Percentiles rank a stretch among this genome's conserved stretches.
phyloP scores from a whole-genome alignment of 2,888 invertebrate species.

The Sisyra nigra region DNA sequence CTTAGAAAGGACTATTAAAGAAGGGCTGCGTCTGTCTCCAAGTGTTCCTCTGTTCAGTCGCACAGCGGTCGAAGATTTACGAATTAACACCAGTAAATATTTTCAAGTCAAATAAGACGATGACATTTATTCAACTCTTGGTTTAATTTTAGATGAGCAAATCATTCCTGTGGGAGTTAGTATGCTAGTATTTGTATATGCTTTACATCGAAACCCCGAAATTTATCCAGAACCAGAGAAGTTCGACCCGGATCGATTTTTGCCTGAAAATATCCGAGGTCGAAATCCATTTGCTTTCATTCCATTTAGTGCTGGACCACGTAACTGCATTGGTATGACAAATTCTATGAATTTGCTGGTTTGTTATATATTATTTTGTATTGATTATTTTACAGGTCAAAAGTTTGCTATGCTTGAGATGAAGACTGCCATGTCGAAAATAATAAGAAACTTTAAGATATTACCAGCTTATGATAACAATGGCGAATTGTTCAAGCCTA shows the following conservation, averaged over 20 bases:
- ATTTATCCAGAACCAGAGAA: neutral
- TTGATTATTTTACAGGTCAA: neutral
- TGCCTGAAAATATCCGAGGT: slow-evolving; percentile 1
- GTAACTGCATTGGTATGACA: slow-evolving; percentile 8
- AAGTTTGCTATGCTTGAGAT: slow-evolving; percentile 1
- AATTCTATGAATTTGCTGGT: too few relatives aligned
- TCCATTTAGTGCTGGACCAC: slow-evolving; percentile 13
- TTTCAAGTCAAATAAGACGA: too few relatives aligned
- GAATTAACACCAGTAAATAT: neutral
- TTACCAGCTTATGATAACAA: slow-evolving; percentile 1
- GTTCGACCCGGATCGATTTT: slow-evolving; percentile 3
- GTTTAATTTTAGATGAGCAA: too few relatives aligned
- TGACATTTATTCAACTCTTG: too few relatives aligned
- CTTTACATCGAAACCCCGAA: neutral
- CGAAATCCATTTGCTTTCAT: slow-evolving; percentile 10
- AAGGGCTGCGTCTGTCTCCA: neutral
- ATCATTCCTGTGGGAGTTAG: too few relatives aligned
- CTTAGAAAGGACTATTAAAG: slow-evolving; percentile 1
- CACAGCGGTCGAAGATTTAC: slow-evolving; percentile 1
- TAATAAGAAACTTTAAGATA: neutral
- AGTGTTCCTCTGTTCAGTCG: neutral
- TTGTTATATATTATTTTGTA: too few relatives aligned
- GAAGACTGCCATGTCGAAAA: neutral
- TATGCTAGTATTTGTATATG: too few relatives aligned
- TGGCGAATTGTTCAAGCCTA: neutral